A percentile compares a stretch with the other conserved stretches of the same genome.
phyloP scores from a whole-genome alignment of 2,797 vertebrate species.

The Acanthiza pusilla region DNA sequence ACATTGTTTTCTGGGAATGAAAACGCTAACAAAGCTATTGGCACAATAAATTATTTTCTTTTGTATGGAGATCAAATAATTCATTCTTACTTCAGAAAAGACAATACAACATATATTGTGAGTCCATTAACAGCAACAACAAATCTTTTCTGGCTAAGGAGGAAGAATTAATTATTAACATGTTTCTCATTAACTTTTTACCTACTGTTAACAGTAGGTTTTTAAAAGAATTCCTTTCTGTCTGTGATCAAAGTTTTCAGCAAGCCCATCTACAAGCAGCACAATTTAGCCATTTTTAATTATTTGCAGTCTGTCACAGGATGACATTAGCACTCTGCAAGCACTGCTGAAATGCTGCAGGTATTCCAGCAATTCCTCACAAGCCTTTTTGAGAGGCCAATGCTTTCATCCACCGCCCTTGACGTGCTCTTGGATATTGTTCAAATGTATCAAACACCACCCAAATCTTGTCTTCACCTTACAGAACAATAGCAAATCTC shows the following conservation, averaged over 20 bases:
- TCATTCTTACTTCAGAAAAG: constrained; percentile 26
- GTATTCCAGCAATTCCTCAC: constrained; percentile 15
- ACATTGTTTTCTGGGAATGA: background rate
- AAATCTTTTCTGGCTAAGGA: constrained; percentile 35
- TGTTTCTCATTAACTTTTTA: constrained; percentile 66
- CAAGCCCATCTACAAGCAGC: constrained; percentile 19
- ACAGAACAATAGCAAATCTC: background rate
- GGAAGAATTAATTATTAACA: constrained; percentile 65
- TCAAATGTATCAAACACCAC: background rate
- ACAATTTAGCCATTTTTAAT: constrained; percentile 48
- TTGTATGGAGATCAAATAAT: background rate
- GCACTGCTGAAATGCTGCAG: background rate
- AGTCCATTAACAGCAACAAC: constrained; percentile 31
- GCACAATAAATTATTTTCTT: constrained; percentile 3
- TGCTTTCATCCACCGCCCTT: background rate
- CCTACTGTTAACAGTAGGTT: constrained; percentile 45
- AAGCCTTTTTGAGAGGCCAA: background rate
- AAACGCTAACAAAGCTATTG: background rate
- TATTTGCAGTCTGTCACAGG: constrained; percentile 42
- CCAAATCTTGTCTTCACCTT: background rate
- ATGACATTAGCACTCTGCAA: constrained; percentile 32
- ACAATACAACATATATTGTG: background rate
- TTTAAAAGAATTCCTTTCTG: constrained; percentile 38
- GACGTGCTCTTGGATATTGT: background rate
- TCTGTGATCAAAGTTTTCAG: constrained; percentile 55